Evolutionary conservation across 2,888 invertebrate genomes (phyloP), one percentile per base, ranked within the genome.

Genomic region (Drosophila heteroneura): DNA sequence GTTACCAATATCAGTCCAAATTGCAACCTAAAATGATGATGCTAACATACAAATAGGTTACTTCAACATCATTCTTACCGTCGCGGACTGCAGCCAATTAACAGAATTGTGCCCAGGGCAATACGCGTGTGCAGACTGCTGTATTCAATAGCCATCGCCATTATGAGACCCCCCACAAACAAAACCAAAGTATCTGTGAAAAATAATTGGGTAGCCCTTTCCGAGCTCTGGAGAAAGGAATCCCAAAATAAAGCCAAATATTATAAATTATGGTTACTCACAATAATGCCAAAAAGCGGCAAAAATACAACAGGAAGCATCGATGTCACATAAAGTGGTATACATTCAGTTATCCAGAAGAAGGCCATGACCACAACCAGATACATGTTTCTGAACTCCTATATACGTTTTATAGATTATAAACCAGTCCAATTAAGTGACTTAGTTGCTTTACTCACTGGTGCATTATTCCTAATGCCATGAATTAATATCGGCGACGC

Each of bases 61-160:
- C 6, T 1, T 30, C 2, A 19, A 32, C 22, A 9, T 37, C 39
- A 26, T 4, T 28, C 28, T 58, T 52, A 95, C 96, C 95, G 94
- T 91, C 96, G 94, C 85, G 96, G 96, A 68, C 96, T 96, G 86
- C 96, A 96, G 0, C 96, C 96, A 22, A 96, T 95, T 0, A 96
- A 93, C 70, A 96, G 95, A 51, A 98, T 96, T 0, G 97, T 96
- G 92, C 96, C 95, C 47, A 98, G 92, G 0, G 98, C 98, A 1
- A 98, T 96, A 66, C 98, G 94, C 91, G 96, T 96, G 85, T 98
- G 98, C 16, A 98, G 94, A 91, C 97, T 97, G 81, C 97, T 97
- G 91, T 97, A 96, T 93, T 98, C 98, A 1, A 98, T 96, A 0
- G 97, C 97, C 1, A 97, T 96, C 0, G 98, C 98, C 60, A 98